Percentiles rank a stretch among this genome's conserved stretches.
Conservation (phyloP, 2,888 invertebrate species). For the Drosophila flavopinicola region DNA sequence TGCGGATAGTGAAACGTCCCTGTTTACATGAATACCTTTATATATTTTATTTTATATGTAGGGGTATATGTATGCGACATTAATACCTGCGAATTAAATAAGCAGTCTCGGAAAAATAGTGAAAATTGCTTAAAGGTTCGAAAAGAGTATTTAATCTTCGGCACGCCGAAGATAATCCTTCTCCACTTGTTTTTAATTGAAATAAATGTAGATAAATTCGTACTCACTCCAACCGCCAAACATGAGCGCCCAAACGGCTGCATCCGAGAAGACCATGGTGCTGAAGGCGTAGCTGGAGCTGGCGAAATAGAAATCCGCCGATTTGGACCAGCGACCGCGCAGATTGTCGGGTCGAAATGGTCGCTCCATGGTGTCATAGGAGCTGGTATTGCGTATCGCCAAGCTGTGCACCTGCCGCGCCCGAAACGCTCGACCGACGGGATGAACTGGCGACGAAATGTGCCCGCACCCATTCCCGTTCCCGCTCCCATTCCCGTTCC, state of each 20-base stretch:
- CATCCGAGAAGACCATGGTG: slow-evolving; percentile 92
- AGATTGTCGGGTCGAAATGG: slow-evolving; percentile 82
- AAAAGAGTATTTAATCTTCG: too few species aligned
- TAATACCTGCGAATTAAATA: too few species aligned
- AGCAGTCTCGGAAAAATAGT: too few species aligned
- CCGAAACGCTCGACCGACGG: slow-evolving; percentile 39
- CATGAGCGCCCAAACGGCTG: slow-evolving; percentile 85
- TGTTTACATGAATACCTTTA: too few species aligned
- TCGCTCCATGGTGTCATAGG: slow-evolving; percentile 82
- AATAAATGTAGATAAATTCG: too few species aligned
- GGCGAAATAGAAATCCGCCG: slow-evolving; percentile 91
- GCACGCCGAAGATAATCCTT: too few species aligned
- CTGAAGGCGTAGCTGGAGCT: slow-evolving; percentile 94
- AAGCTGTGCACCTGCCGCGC: slow-evolving; percentile 65
- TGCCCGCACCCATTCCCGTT: background rate
- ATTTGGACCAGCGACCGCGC: slow-evolving; percentile 89
- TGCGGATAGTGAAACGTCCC: too few species aligned
- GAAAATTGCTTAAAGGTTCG: too few species aligned
- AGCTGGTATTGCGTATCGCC: slow-evolving; percentile 68
- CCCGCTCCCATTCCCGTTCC: background rate
- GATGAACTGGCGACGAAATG: slow-evolving; percentile 13
- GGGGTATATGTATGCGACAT: too few species aligned
- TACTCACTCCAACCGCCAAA: slow-evolving; percentile 81
- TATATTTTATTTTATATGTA: too few species aligned
- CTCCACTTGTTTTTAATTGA: too few species aligned